A percentile compares a stretch with the other conserved stretches of the same genome.
Evolutionary conservation across 2,797 vertebrate species (phyloP).

Genomic region (Sciurus carolinensis): DNA sequence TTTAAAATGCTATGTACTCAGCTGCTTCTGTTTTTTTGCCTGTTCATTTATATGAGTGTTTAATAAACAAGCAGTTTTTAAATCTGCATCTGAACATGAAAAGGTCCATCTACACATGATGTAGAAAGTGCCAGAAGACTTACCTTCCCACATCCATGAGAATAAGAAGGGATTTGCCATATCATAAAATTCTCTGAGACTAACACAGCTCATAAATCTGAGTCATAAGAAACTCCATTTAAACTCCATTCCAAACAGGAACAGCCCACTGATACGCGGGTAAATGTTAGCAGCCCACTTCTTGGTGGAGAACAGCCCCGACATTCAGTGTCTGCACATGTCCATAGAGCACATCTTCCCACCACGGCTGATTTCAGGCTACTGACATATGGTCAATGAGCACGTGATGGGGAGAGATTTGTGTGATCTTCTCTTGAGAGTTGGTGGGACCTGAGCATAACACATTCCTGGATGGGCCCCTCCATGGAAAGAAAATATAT

Average conservation of each 20-base stretch:
- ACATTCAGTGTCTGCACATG: background rate
- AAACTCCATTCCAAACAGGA: background rate
- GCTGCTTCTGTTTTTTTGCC: background rate
- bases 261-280: background rate
- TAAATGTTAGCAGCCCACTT: too few relatives aligned
- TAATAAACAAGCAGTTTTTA: background rate
- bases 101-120: too few relatives aligned
- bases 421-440: background rate
- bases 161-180: background rate
- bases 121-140: background rate
- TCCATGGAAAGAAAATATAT: background rate
- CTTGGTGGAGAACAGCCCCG: background rate
- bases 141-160: too few relatives aligned
- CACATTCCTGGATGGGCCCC: background rate
- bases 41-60: background rate
- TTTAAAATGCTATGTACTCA: background rate
- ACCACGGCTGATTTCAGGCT: too few relatives aligned
- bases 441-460: fast-evolving
- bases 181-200: background rate
- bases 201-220: background rate
- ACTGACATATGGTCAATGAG: background rate
- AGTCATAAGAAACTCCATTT: background rate
- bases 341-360: background rate
- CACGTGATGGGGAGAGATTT: background rate
- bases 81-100: background rate